Percentiles rank a stretch among this genome's conserved stretches.
These are phyloP conservation scores for Cantharis flavilabris DNA, from an alignment of 2,888 invertebrate species.

Conservation along the genomic window DNA sequence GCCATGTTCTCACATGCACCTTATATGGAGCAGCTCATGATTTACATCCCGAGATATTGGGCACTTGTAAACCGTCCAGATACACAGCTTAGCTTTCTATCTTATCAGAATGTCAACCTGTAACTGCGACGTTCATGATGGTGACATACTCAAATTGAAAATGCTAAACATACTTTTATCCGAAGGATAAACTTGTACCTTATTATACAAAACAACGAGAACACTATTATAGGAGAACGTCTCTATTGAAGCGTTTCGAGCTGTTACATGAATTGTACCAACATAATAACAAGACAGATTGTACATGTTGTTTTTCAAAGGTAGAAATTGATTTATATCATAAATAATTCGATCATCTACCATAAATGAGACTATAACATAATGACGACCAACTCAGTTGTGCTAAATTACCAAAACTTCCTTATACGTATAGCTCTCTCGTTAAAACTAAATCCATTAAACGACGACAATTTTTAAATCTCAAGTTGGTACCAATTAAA, in stretches of 20 bases:
- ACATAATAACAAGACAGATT: constrained; percentile 13
- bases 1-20: constrained; percentile 43
- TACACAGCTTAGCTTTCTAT: constrained; percentile 52
- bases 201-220: constrained; percentile 37
- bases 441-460: not conserved
- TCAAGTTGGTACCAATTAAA: not conserved
- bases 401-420: not conserved
- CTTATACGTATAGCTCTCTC: not conserved
- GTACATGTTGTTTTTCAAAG: constrained; percentile 7
- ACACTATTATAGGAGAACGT: constrained; percentile 34
- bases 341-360: not conserved
- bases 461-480: not conserved
- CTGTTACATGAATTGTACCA: constrained; percentile 26
- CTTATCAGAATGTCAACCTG: constrained; percentile 48
- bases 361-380: not conserved
- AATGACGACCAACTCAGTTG: not conserved
- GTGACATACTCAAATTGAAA: constrained; percentile 42
- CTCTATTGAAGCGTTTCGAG: constrained; percentile 39
- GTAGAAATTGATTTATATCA: constrained; percentile 12
- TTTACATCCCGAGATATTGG: constrained; percentile 54
- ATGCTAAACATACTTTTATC: constrained; percentile 39
- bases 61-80: constrained; percentile 51
- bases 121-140: constrained; percentile 36
- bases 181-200: constrained; percentile 40
- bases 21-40: constrained; percentile 53